Conservation (phyloP, 2,888 invertebrate species). For the Agonopterix subpropinquella region DNA sequence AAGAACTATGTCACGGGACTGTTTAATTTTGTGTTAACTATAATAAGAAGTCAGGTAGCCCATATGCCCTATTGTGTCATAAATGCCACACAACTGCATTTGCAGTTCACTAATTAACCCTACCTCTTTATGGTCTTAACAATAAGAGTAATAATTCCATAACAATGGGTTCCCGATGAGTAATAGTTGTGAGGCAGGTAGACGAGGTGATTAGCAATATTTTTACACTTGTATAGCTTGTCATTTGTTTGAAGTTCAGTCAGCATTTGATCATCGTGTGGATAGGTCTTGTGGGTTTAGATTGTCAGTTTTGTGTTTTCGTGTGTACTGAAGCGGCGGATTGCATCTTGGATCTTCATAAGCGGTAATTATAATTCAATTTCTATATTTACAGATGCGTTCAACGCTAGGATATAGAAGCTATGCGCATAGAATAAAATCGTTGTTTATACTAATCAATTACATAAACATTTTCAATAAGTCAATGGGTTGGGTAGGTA, state of each 20-base stretch:
- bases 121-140: neutral
- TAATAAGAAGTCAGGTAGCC: neutral
- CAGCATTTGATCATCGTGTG: slow-evolving; percentile 15
- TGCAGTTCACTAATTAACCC: neutral
- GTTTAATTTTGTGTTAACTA: neutral
- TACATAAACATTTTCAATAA: no score
- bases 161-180: neutral
- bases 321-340: no score
- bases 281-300: neutral
- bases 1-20: no score
- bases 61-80: slow-evolving; percentile 5
- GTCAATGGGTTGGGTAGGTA: no score
- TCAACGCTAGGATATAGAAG: no score
- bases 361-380: no score
- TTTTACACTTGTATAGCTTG: slow-evolving; percentile 1
- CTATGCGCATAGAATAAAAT: no score
- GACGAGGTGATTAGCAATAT: slow-evolving; percentile 6
- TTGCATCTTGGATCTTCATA: no score
- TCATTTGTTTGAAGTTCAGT: slow-evolving; percentile 16
- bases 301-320: no score
- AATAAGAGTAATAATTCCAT: neutral
- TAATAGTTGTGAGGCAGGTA: neutral
- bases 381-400: no score
- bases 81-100: neutral
- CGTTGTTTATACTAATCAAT: no score